phyloP scores from a whole-genome alignment of 2,797 vertebrate species.

The Enoplosus armatus region DNA sequence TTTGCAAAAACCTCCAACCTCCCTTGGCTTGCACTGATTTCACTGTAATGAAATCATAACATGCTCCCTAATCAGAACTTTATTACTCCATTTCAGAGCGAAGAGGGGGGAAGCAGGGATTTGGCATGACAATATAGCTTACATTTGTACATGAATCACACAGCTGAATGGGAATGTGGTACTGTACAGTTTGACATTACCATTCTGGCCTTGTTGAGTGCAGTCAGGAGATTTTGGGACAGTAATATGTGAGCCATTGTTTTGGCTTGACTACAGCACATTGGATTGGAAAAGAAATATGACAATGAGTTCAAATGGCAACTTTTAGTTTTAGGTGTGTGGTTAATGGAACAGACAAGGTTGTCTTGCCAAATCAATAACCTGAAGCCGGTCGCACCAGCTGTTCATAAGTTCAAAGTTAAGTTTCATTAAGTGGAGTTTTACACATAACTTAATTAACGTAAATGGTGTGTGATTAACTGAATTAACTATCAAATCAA shows the following conservation, averaged over 20 bases:
- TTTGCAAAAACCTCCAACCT: slow-evolving; percentile 49
- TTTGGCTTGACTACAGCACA: neutral
- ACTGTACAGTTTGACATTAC: slow-evolving; percentile 2
- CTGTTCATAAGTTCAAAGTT: too few species aligned
- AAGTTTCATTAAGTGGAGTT: too few species aligned
- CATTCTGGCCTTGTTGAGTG: neutral
- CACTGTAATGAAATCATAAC: slow-evolving; percentile 73
- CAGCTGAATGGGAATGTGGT: slow-evolving; percentile 17
- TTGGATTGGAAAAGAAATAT: neutral
- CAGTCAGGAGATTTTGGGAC: neutral
- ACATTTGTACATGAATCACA: slow-evolving; percentile 22
- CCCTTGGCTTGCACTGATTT: slow-evolving; percentile 40
- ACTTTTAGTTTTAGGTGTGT: neutral
- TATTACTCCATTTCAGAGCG: slow-evolving; percentile 58
- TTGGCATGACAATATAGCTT: slow-evolving; percentile 19
- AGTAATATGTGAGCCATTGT: neutral
- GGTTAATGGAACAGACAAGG: too few species aligned
- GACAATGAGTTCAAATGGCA: slow-evolving; percentile 3
- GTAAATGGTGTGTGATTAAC: too few species aligned
- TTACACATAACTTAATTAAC: too few species aligned
- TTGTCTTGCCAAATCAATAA: too few species aligned
- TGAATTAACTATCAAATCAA: too few species aligned
- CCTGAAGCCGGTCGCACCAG: too few species aligned
- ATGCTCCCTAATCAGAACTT: slow-evolving; percentile 66
- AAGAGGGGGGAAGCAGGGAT: slow-evolving; percentile 19